phyloP scores from a whole-genome alignment of 2,113 vertebrate genomes.

The Oreotrochilus melanogaster region DNA sequence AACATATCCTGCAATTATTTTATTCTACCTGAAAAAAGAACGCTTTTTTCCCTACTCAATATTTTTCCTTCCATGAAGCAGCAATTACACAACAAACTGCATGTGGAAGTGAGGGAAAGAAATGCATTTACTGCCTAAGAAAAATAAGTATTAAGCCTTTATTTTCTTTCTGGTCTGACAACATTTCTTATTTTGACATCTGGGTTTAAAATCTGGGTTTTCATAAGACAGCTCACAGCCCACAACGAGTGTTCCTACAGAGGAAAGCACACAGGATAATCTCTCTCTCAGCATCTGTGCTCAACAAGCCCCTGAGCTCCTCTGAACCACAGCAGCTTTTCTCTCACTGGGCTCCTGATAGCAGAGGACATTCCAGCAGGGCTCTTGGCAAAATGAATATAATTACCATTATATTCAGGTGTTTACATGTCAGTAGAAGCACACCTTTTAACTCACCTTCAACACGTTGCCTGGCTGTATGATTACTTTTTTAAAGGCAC shows the following conservation, averaged over 20 bases:
- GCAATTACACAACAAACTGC: not conserved
- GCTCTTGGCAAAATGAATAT: not conserved
- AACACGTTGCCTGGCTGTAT: not conserved
- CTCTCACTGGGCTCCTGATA: not conserved
- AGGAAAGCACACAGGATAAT: not conserved
- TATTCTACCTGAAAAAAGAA: not conserved
- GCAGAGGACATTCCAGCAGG: not conserved
- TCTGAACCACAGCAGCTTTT: not conserved
- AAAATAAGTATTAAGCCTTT: not conserved
- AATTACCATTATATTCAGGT: not conserved
- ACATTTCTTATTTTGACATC: not conserved
- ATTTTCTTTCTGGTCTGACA: not conserved
- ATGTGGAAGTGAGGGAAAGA: not conserved
- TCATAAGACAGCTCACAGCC: not conserved
- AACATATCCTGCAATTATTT: not conserved
- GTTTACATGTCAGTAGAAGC: not conserved
- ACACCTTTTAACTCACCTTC: not conserved
- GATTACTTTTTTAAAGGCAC: not conserved
- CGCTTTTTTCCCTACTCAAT: not conserved
- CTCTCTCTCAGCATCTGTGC: fast-evolving
- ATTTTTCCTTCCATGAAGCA: not conserved
- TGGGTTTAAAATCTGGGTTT: not conserved
- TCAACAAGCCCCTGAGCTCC: not conserved
- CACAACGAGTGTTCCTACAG: not conserved
- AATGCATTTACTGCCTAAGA: not conserved